Evolutionary conservation across 2,113 vertebrate species (phyloP).

Genomic region (Arizona elegans): DNA sequence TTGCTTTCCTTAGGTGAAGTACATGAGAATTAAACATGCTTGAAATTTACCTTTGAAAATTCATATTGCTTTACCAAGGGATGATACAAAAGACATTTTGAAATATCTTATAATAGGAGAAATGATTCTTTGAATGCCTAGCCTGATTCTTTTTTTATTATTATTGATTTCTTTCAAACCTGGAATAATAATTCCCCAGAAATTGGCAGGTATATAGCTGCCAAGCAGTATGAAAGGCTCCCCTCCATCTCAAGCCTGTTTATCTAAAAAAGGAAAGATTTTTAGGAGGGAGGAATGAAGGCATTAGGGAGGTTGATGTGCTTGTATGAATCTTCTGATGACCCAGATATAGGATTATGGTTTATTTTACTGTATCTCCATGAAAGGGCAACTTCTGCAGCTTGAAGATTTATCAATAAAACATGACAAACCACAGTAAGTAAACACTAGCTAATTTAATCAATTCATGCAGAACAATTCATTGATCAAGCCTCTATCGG

Average conservation of each 20-base stretch:
- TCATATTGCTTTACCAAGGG: neutral
- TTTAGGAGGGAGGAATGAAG: neutral
- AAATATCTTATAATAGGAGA: constrained; percentile 32
- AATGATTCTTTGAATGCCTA: constrained; percentile 17
- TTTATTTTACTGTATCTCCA: neutral
- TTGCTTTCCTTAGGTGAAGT: neutral
- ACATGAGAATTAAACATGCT: neutral
- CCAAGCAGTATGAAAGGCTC: accelerated
- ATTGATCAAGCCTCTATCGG: neutral
- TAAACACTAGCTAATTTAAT: neutral
- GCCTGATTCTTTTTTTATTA: neutral
- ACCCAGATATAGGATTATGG: neutral
- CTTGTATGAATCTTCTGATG: neutral
- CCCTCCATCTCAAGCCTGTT: constrained; percentile 1
- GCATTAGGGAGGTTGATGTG: neutral
- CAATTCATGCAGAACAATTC: neutral
- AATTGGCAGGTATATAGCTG: neutral
- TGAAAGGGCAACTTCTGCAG: neutral
- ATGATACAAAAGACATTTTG: neutral
- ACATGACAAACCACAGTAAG: neutral
- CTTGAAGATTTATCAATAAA: neutral
- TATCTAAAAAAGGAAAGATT: neutral
- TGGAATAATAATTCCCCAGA: neutral
- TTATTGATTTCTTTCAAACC: constrained; percentile 3
- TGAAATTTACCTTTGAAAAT: neutral